Conservation (phyloP, 2,113 vertebrate species). For the Chlorodrepanis virens region DNA sequence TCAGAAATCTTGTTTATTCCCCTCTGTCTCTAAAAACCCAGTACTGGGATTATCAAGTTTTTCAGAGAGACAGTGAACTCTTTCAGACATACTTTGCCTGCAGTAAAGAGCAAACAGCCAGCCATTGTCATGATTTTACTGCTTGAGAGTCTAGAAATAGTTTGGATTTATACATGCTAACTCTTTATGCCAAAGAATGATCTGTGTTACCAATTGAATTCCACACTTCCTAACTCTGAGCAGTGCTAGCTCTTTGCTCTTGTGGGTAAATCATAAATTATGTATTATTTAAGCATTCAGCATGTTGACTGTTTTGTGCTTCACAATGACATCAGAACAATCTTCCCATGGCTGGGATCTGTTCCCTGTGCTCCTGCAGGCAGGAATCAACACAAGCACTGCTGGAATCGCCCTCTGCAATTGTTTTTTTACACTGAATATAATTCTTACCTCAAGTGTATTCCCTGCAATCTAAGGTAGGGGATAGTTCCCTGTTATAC, state of each 20-base stretch:
- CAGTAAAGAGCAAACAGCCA: neutral
- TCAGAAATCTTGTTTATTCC: neutral
- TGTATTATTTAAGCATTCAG: neutral
- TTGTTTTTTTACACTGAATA: neutral
- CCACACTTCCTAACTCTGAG: neutral
- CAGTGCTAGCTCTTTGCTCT: neutral
- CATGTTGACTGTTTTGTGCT: neutral
- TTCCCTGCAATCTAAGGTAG: slow-evolving; percentile 46
- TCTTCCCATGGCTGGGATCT: neutral
- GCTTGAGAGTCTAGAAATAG: neutral
- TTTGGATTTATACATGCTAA: neutral
- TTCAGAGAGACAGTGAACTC: neutral
- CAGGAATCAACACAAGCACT: neutral
- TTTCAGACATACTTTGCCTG: neutral
- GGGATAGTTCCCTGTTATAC: slow-evolving; percentile 40
- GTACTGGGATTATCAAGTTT: neutral
- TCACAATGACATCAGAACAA: neutral
- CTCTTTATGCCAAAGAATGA: neutral
- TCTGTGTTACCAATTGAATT: neutral
- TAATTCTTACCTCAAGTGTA: slow-evolving; percentile 58
- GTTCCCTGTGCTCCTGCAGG: neutral
- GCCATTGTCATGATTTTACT: neutral
- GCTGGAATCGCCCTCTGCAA: slow-evolving; percentile 39
- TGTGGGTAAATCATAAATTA: neutral
- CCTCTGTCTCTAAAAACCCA: neutral